A percentile compares a stretch with the other conserved stretches of the same genome.
phyloP scores from a whole-genome alignment of 2,888 invertebrate genomes.

The Polietes domitor region DNA sequence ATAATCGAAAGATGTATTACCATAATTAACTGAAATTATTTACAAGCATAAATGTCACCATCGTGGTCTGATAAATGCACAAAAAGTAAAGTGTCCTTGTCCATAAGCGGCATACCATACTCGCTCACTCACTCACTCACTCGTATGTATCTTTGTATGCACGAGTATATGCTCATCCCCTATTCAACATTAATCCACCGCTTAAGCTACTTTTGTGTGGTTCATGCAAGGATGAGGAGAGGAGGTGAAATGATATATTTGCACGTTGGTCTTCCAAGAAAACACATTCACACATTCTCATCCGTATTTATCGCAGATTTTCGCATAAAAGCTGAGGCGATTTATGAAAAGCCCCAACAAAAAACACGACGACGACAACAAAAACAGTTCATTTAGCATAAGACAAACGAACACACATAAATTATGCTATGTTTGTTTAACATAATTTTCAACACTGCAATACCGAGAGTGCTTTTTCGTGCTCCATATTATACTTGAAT shows the following conservation, averaged over 20 bases:
- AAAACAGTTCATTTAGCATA: neutral
- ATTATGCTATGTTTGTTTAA: constrained; percentile 16
- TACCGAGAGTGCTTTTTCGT: neutral
- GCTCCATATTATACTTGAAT: no score
- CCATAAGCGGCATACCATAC: no score
- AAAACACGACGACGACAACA: neutral
- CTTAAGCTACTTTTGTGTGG: neutral
- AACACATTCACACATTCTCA: constrained; percentile 2
- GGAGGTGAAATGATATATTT: constrained; percentile 6
- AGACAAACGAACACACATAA: neutral
- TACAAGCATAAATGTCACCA: constrained; percentile 13
- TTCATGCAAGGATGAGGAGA: no score
- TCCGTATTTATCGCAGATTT: constrained; percentile 15
- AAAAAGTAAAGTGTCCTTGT: no score
- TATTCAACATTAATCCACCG: neutral
- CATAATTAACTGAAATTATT: constrained; percentile 16
- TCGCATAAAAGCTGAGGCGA: constrained; percentile 9
- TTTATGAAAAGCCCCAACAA: constrained; percentile 17
- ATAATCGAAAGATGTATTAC: constrained; percentile 17
- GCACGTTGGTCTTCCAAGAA: neutral
- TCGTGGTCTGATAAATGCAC: neutral
- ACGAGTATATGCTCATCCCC: neutral
- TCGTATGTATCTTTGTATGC: neutral
- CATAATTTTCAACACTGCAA: neutral
- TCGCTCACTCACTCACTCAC: no score